These are phyloP conservation scores for Anagrus nilaparvatae DNA, from an alignment of 1,140 invertebrate genomes.

Conservation along the genomic window DNA sequence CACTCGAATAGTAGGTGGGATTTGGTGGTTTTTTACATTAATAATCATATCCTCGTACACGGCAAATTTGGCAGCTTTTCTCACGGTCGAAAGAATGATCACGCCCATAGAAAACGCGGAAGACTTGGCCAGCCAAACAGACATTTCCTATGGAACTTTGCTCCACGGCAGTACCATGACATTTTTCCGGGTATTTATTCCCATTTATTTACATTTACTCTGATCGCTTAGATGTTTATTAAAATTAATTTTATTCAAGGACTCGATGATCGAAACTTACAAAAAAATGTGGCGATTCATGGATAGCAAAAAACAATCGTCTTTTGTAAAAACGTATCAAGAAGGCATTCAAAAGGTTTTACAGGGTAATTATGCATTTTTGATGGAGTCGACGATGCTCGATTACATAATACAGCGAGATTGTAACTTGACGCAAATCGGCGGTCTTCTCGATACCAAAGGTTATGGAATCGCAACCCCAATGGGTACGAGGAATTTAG, in stretches of 20 bases:
- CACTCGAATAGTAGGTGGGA: conserved; percentile 63
- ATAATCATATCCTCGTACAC: conserved; percentile 86
- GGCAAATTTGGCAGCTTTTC: conserved; percentile 77
- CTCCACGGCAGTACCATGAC: conserved; percentile 71
- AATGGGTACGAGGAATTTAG: conserved; percentile 36
- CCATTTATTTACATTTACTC: no score
- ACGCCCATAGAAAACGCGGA: conserved; percentile 79
- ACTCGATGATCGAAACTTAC: conserved; percentile 75
- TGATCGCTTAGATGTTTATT: no score
- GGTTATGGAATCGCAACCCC: conserved; percentile 56
- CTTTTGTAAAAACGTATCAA: conserved; percentile 63
- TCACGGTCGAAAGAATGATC: conserved; percentile 78
- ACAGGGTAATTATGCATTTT: conserved; percentile 75
- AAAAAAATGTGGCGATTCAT: conserved; percentile 83
- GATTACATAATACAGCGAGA: conserved; percentile 82
- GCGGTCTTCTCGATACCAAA: conserved; percentile 78
- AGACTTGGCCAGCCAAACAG: conserved; percentile 72
- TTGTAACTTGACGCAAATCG: conserved; percentile 90
- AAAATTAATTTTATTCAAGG: conserved; percentile 39
- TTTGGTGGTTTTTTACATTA: conserved; percentile 86
- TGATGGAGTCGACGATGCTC: conserved; percentile 91
- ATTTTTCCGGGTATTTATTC: conserved; percentile 58
- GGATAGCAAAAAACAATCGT: conserved; percentile 62
- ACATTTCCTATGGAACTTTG: conserved; percentile 73
- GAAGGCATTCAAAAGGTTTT: conserved; percentile 72